Evolutionary conservation across 2,113 vertebrate species (phyloP).

Genomic region (Brachypteracias leptosomus): DNA sequence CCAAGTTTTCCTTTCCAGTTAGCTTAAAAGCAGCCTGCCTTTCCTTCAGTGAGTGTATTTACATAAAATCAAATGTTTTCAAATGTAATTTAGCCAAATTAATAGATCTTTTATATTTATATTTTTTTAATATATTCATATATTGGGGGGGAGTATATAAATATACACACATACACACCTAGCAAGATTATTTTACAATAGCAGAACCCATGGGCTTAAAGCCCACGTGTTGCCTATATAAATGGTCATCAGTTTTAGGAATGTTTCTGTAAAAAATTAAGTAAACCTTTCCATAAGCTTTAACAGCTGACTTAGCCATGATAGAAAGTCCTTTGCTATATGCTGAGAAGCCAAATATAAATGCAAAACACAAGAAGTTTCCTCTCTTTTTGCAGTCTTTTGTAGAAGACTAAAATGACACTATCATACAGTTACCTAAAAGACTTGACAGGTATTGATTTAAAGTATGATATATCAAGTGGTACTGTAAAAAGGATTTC

Average conservation of each 20-base stretch:
- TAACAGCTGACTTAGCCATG: slow-evolving; percentile 49
- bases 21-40: background rate
- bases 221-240: slow-evolving; percentile 3
- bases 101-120: background rate
- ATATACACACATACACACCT: rapidly evolving
- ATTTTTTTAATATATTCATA: background rate
- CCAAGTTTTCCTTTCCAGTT: background rate
- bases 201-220: background rate
- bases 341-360: slow-evolving; percentile 64
- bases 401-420: slow-evolving; percentile 70
- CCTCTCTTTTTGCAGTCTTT: slow-evolving; percentile 60
- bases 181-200: background rate
- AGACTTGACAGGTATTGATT: slow-evolving; percentile 77
- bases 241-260: background rate
- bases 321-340: slow-evolving; percentile 5
- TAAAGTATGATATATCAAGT: slow-evolving; percentile 75
- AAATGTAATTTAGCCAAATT: background rate
- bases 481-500: slow-evolving; percentile 80
- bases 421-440: slow-evolving; percentile 73
- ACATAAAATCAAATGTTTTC: background rate
- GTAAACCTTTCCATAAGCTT: slow-evolving; percentile 43
- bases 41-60: background rate
- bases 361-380: slow-evolving; percentile 57
- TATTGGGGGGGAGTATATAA: background rate
- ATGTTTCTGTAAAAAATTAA: slow-evolving; percentile 36